A percentile compares a stretch with the other conserved stretches of the same genome.
Conservation (phyloP, 2,888 invertebrate genomes). For the Sarcophaga subvicina region DNA sequence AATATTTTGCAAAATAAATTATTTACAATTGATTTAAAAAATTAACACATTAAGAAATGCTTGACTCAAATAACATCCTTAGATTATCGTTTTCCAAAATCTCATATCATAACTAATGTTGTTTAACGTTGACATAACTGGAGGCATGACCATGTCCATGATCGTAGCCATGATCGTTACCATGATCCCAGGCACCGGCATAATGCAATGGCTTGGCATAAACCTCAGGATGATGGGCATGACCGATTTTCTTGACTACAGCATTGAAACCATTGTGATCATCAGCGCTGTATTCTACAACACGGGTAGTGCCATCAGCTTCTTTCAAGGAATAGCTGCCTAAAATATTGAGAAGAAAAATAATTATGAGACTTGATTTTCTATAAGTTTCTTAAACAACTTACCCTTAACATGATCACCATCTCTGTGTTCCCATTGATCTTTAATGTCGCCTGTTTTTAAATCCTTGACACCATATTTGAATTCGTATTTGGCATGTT, state of each 20-base stretch:
- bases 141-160: slow-evolving; percentile 70
- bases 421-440: slow-evolving; percentile 83
- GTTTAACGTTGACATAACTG: slow-evolving; percentile 76
- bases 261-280: slow-evolving; percentile 83
- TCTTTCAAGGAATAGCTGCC: slow-evolving; percentile 82
- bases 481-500: slow-evolving; percentile 82
- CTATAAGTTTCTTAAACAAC: neutral
- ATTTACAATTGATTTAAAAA: neutral
- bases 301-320: slow-evolving; percentile 82
- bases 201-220: slow-evolving; percentile 71
- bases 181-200: slow-evolving; percentile 70
- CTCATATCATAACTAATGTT: neutral
- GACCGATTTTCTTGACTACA: slow-evolving; percentile 82
- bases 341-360: slow-evolving; percentile 40
- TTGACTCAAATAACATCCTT: neutral
- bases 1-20: neutral
- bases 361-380: too few species aligned
- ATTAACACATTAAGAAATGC: neutral
- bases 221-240: slow-evolving; percentile 77
- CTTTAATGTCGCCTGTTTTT: slow-evolving; percentile 82
- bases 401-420: slow-evolving; percentile 83
- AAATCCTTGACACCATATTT: slow-evolving; percentile 82
- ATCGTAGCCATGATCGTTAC: slow-evolving; percentile 68
- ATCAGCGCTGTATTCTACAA: slow-evolving; percentile 83
- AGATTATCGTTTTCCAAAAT: neutral